A percentile compares a stretch with the other conserved stretches of the same genome.
Conservation (phyloP, 2,888 invertebrate species). For the Neoaliturus tenellus region DNA sequence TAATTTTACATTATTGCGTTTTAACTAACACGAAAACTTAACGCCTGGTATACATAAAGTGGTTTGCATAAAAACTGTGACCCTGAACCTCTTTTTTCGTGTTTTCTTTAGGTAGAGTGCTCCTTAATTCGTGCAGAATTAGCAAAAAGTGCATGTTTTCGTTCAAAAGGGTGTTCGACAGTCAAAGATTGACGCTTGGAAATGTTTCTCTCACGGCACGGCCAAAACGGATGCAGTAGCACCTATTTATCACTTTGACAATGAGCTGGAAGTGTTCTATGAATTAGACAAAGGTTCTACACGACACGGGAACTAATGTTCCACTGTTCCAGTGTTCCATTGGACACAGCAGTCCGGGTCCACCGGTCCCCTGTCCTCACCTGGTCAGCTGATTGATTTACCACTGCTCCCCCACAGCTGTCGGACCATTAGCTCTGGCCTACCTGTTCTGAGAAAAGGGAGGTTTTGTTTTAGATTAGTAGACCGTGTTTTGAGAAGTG, state of each 20-base stretch:
- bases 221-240: neutral
- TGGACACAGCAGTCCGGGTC: neutral
- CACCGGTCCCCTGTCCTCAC: slow-evolving; percentile 6
- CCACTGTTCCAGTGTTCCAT: neutral
- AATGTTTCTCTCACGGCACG: neutral
- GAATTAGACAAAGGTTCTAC: slow-evolving; percentile 18
- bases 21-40: too few relatives aligned
- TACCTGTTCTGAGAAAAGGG: neutral
- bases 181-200: too few relatives aligned
- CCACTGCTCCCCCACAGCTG: neutral
- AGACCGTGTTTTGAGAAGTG: too few relatives aligned
- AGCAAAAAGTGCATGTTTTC: too few relatives aligned
- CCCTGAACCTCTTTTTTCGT: too few relatives aligned
- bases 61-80: too few relatives aligned
- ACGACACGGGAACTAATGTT: slow-evolving; percentile 1
- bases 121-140: too few relatives aligned
- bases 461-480: neutral
- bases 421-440: neutral
- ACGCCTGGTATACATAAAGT: too few relatives aligned
- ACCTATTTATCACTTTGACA: slow-evolving; percentile 17
- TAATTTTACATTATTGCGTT: too few relatives aligned
- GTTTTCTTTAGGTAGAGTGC: too few relatives aligned
- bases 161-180: too few relatives aligned
- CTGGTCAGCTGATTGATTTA: slow-evolving; percentile 21
- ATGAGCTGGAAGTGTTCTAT: neutral